Base-by-base conservation (phyloP, 1,140 invertebrate genomes). In the Holotrichia oblita region DNA sequence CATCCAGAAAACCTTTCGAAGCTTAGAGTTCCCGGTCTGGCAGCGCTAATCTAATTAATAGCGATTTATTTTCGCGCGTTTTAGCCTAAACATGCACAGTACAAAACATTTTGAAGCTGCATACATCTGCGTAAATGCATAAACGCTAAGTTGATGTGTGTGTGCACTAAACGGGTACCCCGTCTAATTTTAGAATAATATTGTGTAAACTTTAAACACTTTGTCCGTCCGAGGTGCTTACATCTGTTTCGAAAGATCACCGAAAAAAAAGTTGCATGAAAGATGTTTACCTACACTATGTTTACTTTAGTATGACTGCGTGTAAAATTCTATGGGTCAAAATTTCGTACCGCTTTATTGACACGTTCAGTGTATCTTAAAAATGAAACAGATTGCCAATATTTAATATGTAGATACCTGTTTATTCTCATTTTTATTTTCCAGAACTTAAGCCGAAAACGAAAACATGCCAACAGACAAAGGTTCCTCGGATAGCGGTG, bases 121-220 rank as follows among this genome's bases (percentile, higher is more conserved):
- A n/a, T 55, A 17, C 12, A 55, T 17, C 14, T 17, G 17, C 6
- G 48, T n/a, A 55, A 55, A 17, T n/a, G 17, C 48, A 17, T n/a
- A 34, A 34, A n/a, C 14, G 48, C 48, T 7, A 55, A 55, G 6
- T 55, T 44, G 42, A 44, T 20, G 59, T 20, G 6, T 14, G 17
- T 14, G 8, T 69, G 61, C 61, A 69, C 12, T 20, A 27, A 12
- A 22, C 61, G 48, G 12, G 48, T 55, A 55, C 14, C 48, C 14
- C 48, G 48, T 17, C 27, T 69, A 69, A 22, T 69, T 69, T 69
- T 69, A 69, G 24, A 24, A 17, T 14, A 69, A 34, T 69, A 69
- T 69, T 69, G 61, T 69, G 61, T 69, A 69, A 69, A 69, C 61
- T 17, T 69, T 24, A 69, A 69, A 69, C 20, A 24, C 61, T 69